Evolutionary conservation across 2,888 invertebrate species (phyloP).

Genomic region (Lamellibrachia columna): DNA sequence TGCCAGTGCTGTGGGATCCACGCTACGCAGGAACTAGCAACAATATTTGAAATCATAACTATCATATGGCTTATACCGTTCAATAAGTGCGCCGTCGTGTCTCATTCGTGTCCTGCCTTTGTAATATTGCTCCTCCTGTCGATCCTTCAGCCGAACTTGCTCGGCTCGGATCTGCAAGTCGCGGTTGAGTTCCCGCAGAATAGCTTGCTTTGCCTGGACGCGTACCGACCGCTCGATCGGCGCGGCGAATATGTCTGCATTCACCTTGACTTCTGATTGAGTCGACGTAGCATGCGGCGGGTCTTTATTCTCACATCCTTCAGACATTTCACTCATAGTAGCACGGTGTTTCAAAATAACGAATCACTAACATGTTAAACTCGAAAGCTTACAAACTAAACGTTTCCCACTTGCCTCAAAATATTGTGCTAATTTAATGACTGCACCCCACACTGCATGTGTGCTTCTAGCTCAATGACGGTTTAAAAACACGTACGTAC

Average conservation of each 20-base stretch:
- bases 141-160: background rate
- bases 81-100: background rate
- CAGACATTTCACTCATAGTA: background rate
- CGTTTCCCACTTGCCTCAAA: background rate
- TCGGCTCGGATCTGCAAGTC: background rate
- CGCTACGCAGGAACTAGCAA: too few relatives aligned
- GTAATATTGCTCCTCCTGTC: background rate
- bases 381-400: background rate
- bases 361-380: background rate
- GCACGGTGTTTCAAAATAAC: background rate
- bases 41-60: background rate
- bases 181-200: background rate
- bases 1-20: too few relatives aligned
- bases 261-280: background rate
- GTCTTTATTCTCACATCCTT: background rate
- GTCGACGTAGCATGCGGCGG: background rate
- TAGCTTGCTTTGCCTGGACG: background rate
- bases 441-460: background rate
- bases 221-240: background rate
- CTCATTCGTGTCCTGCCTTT: background rate
- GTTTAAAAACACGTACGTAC: too few relatives aligned
- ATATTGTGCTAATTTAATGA: slow-evolving; percentile 2
- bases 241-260: background rate
- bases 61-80: background rate
- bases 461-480: background rate